Base-by-base conservation (phyloP, 2,888 invertebrate species). In the Chromoteleia sp. region DNA sequence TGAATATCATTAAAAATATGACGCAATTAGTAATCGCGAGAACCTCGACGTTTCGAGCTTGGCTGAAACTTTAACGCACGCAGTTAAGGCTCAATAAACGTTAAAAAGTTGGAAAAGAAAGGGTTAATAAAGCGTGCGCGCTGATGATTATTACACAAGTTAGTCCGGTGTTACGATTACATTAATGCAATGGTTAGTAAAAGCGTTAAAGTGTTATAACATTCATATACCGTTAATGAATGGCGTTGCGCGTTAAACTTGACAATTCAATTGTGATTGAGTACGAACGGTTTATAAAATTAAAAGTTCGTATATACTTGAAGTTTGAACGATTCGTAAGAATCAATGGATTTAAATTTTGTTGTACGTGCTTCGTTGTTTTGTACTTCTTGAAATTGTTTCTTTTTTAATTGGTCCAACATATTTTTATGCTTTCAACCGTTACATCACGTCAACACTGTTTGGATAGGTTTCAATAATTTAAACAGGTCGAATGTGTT, bases 1-100 rank as follows among this genome's bases (percentile, higher is more conserved):
- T 45, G 48, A 56, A 65, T 65, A 21, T 56, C 65, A 58, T 67
- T 75, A 61, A 73, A 54, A 73, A 54, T 73, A 54, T 43, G 41
- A 39, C 21, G 58, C 30, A 43, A 50, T 48, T 59, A 52, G 59
- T 50, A 50, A 71, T 59, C 50, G 41, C 59, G 25, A 41, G 50
- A 59, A 59, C 71, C 71, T 19, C 59, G 39, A 17, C n/a, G 29
- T 45, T 54, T 33, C 15, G 6, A 50, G 25, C 33, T 8, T 52
- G 39, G 33, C 54, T 17, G 29, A 71, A 71, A 71, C 59, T 71
- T 59, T 71, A 71, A 71, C 25, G 52, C 17, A 2, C 29, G 30
- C 59, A 12, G 39, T 71, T 39, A 59, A 71, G 50, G 29, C 50
- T 29, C 52, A 50, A 59, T 59, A 50, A 71, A 29, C 41, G 54